Percentiles rank a stretch among this genome's conserved stretches.
Evolutionary conservation across 2,888 invertebrate genomes (phyloP).

Genomic region (Tetranychus piercei): DNA sequence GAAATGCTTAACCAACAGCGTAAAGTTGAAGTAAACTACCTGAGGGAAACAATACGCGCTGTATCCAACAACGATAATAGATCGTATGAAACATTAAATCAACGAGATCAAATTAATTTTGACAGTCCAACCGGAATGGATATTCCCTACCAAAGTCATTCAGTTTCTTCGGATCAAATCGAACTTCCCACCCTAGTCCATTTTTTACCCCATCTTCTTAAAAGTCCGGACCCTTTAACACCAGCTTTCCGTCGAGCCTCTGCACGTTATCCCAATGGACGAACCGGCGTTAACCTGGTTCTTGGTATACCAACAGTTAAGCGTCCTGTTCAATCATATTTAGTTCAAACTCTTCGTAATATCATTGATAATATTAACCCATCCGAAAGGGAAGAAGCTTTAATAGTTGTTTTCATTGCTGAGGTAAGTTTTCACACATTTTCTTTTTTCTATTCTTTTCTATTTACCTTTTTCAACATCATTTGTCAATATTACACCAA

Average conservation of each 20-base stretch:
- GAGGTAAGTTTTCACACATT: constrained; percentile 37
- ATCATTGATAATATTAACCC: constrained; percentile 57
- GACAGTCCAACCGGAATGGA: not conserved
- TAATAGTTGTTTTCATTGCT: constrained; percentile 69
- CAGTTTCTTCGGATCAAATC: constrained; percentile 30
- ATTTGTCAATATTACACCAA: too few species aligned
- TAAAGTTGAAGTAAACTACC: constrained; percentile 23
- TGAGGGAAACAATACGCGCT: constrained; percentile 22
- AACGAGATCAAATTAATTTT: not conserved
- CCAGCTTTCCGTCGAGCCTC: constrained; percentile 43
- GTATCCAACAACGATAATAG: not conserved
- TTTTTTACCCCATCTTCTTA: constrained; percentile 66
- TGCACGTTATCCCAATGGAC: not conserved
- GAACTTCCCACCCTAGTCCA: constrained; percentile 61
- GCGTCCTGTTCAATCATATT: constrained; percentile 66
- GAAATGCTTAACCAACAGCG: constrained; percentile 26
- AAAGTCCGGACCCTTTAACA: constrained; percentile 52
- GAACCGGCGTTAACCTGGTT: constrained; percentile 49
- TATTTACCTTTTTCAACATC: constrained; percentile 30
- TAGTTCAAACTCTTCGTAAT: constrained; percentile 64
- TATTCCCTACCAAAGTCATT: not conserved
- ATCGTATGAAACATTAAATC: not conserved
- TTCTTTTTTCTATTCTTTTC: not conserved
- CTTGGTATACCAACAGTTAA: constrained; percentile 76
- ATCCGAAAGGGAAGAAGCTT: constrained; percentile 51